A percentile compares a stretch with the other conserved stretches of the same genome.
Evolutionary conservation across 2,797 vertebrate species (phyloP).

Genomic region (Valencia hispanica): DNA sequence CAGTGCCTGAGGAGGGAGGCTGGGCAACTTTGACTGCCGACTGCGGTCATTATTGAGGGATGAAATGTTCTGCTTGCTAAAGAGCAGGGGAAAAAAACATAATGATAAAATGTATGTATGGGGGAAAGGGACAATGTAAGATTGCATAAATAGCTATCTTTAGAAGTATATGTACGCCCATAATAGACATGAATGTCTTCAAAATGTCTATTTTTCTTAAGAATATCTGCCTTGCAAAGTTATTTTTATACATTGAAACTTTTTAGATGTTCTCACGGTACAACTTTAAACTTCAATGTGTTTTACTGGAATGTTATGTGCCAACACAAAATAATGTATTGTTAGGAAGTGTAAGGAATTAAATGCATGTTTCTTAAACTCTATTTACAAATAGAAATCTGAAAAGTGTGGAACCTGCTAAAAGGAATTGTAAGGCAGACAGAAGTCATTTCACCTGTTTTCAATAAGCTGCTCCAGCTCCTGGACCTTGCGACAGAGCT

Average conservation of each 20-base stretch:
- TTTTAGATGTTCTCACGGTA: neutral
- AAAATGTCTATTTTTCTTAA: neutral
- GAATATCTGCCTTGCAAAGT: neutral
- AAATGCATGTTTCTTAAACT: neutral
- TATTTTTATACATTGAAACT: neutral
- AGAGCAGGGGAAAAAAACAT: constrained; percentile 13
- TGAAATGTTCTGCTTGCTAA: constrained; percentile 87
- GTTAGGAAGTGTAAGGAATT: neutral
- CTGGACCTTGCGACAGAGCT: constrained; percentile 93
- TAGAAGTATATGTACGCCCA: neutral
- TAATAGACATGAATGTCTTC: neutral
- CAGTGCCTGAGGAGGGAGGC: constrained; percentile 90
- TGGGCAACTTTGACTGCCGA: constrained; percentile 84
- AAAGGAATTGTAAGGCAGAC: neutral
- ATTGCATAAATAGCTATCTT: neutral
- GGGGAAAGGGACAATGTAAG: neutral
- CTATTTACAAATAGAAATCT: neutral
- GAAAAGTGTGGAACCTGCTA: neutral
- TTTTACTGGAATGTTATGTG: neutral
- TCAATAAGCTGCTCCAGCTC: constrained; percentile 94
- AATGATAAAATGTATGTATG: neutral
- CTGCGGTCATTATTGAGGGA: constrained; percentile 83
- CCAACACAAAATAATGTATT: neutral
- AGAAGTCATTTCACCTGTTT: constrained; percentile 82
- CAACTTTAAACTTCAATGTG: neutral